Evolutionary conservation across 2,888 invertebrate species (phyloP).

Genomic region (Diarsia brunnea): DNA sequence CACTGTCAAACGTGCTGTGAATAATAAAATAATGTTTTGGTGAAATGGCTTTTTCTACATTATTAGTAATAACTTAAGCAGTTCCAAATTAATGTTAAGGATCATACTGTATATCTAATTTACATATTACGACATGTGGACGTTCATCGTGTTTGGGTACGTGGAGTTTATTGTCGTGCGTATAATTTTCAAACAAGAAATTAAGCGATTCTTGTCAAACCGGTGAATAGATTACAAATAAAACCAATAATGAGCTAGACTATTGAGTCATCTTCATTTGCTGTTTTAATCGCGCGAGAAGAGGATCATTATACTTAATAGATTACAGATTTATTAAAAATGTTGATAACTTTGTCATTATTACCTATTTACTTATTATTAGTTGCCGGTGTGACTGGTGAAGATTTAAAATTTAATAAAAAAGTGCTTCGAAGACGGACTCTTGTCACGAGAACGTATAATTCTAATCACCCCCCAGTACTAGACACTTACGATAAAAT

Average conservation of each 20-base stretch:
- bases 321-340: conserved; percentile 54
- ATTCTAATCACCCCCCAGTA: conserved; percentile 74
- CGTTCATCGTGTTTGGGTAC: conserved; percentile 27
- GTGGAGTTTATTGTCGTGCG: conserved; percentile 28
- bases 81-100: neutral
- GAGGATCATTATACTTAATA: conserved; percentile 71
- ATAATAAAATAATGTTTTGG: neutral
- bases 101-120: conserved; percentile 40
- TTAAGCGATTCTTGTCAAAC: conserved; percentile 78
- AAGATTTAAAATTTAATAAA: conserved; percentile 57
- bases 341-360: conserved; percentile 52
- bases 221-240: conserved; percentile 79
- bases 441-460: conserved; percentile 47
- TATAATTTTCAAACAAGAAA: conserved; percentile 44
- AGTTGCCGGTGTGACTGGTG: conserved; percentile 64
- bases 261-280: conserved; percentile 82
- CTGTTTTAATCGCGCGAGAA: conserved; percentile 76
- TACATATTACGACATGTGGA: conserved; percentile 23
- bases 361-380: conserved; percentile 52
- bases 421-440: conserved; percentile 38
- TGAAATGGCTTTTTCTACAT: neutral
- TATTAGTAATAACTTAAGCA: neutral
- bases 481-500: conserved; percentile 67
- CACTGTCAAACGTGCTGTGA: neutral
- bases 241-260: conserved; percentile 71